Evolutionary conservation across 1,140 invertebrate species (phyloP).

Genomic region (Camponotus vicinus): DNA sequence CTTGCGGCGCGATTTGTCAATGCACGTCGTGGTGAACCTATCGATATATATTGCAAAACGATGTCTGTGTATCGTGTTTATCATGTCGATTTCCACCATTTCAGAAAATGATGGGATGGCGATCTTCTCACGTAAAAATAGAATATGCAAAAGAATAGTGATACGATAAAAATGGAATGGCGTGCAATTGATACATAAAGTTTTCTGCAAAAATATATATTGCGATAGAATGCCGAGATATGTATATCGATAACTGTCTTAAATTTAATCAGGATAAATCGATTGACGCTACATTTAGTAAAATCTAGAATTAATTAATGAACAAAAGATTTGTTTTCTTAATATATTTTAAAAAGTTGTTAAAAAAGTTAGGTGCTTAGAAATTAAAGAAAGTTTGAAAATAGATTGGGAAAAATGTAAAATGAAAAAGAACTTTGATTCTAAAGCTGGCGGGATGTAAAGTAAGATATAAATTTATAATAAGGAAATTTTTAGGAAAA

Average conservation of each 20-base stretch:
- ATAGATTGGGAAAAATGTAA: not conserved
- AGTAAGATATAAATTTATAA: not conserved
- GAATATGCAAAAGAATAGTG: not conserved
- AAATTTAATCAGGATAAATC: not conserved
- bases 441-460: no score
- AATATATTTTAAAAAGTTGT: not conserved
- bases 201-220: conserved; percentile 12
- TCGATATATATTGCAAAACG: conserved; percentile 33
- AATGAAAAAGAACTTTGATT: not conserved
- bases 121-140: conserved; percentile 11
- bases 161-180: not conserved
- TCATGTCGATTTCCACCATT: conserved; percentile 27
- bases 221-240: not conserved
- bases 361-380: not conserved
- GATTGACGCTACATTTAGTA: not conserved
- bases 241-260: not conserved
- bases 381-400: not conserved
- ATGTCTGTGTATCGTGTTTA: conserved; percentile 1
- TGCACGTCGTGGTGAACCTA: conserved; percentile 1
- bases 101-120: not conserved
- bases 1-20: conserved; percentile 28
- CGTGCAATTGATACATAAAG: conserved; percentile 2
- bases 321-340: not conserved
- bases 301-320: not conserved
- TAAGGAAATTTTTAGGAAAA: not conserved